Base-by-base conservation (phyloP, 1,140 invertebrate species). In the Meloidogyne hapla region DNA sequence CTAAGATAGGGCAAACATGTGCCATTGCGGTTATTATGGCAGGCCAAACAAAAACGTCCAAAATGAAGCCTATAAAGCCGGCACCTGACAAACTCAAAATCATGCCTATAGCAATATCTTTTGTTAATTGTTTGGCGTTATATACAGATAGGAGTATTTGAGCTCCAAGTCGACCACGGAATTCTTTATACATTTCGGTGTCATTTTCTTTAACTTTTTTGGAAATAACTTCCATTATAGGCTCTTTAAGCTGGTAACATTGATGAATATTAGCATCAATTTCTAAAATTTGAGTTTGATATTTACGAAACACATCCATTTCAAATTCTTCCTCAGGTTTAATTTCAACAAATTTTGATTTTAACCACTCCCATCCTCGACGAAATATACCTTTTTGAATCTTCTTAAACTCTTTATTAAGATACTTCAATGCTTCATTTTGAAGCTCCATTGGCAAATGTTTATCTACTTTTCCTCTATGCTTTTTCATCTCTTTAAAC, bases 81-180 rank as follows among this genome's bases (percentile, higher is more conserved):
- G 56, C 64, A 64, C 70, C 70, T n/a, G 23, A 21, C 3, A 73
- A 2, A 28, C 70, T 73, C 21, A 73, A 12, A 21, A 63, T 12
- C 45, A 73, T 28, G 1, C 65, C 8, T 12, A 38, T 23, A 10
- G 38, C 33, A 28, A 64, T 25, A 2, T 42, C 21, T 18, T 28
- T 61, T n/a, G 23, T 38, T 13, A 73, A 61, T 21, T 64, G 15
- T 13, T 62, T 56, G 4, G 21, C 26, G 21, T 23, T 73, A 21
- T 38, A 63, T 33, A 73, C 70, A 23, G 48, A 64, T 38, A 63
- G 61, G 23, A 73, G 28, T 18, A 73, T 73, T 25, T 73, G 70
- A 1, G 70, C 70, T 9, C 48, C 70, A 18, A 73, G 23, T 0
- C 70, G 48, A n/a, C 48, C 48, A 5, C 48, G n/a, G n/a, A 56